phyloP scores from a whole-genome alignment of 2,888 invertebrate species.

The Brenthis daphne region DNA sequence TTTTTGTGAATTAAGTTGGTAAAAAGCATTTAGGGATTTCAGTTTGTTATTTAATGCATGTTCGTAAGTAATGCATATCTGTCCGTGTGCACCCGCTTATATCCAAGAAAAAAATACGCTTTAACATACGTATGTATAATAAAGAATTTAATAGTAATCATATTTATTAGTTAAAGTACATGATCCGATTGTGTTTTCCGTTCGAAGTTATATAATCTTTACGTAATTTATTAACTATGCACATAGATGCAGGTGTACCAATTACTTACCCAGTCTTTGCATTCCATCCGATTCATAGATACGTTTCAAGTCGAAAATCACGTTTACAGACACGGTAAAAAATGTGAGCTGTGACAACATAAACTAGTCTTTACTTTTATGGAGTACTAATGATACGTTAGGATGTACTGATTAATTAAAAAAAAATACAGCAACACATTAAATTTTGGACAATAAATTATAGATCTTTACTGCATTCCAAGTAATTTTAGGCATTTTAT shows the following conservation, averaged over 20 bases:
- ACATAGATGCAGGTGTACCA: constrained; percentile 22
- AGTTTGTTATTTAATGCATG: no score
- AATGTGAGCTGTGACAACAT: constrained; percentile 1
- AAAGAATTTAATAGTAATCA: neutral
- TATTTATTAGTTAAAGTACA: neutral
- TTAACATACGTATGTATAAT: no score
- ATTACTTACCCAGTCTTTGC: constrained; percentile 15
- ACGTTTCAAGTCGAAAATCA: constrained; percentile 7
- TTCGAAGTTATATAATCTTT: constrained; percentile 7
- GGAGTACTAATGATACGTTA: neutral
- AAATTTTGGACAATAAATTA: no score
- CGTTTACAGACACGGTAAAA: constrained; percentile 2
- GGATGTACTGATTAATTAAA: no score
- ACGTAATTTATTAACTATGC: constrained; percentile 14
- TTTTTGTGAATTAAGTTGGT: no score
- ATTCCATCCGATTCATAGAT: constrained; percentile 16
- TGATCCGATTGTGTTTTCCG: neutral
- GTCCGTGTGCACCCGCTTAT: no score
- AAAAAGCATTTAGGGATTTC: no score
- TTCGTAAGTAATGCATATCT: no score
- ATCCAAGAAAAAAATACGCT: no score
- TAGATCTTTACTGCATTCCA: no score
- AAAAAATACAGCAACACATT: no score
- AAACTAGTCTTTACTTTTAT: neutral
- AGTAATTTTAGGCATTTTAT: no score